phyloP scores from a whole-genome alignment of 2,113 vertebrate genomes.

The Ondatra zibethicus region DNA sequence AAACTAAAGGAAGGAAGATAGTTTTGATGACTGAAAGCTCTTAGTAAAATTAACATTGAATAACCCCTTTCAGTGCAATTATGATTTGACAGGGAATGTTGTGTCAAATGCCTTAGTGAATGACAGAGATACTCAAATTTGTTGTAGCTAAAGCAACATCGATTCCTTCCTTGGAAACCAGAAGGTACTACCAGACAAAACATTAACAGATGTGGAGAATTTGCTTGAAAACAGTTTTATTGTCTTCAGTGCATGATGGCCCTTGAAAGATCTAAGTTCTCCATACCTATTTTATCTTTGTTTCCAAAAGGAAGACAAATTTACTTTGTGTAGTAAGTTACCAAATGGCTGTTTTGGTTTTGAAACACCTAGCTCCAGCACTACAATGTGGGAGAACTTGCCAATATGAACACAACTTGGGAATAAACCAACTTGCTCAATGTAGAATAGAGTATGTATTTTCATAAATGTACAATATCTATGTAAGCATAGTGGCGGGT shows the following conservation, averaged over 20 bases:
- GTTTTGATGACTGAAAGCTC: not conserved
- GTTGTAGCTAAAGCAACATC: not conserved
- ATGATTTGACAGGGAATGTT: not conserved
- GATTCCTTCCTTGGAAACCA: not conserved
- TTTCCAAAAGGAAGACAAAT: not conserved
- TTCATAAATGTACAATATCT: conserved; percentile 89
- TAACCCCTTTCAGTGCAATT: not conserved
- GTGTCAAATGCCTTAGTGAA: not conserved
- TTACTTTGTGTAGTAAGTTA: not conserved
- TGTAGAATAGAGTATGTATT: conserved; percentile 88
- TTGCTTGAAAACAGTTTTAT: not conserved
- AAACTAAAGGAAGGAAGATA: not conserved
- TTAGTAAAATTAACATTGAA: not conserved
- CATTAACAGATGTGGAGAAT: not conserved
- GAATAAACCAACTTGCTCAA: conserved; percentile 76
- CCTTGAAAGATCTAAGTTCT: not conserved
- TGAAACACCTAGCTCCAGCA: conserved; percentile 84
- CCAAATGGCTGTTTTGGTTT: conserved; percentile 84
- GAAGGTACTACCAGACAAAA: not conserved
- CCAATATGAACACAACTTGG: conserved; percentile 85
- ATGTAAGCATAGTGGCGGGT: conserved; percentile 86
- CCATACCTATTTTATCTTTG: not conserved
- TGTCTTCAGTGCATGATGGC: not conserved
- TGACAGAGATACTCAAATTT: not conserved
- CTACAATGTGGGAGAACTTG: conserved; percentile 84